Evolutionary conservation across 2,113 vertebrate species (phyloP).

Genomic region (Amazona guildingii): DNA sequence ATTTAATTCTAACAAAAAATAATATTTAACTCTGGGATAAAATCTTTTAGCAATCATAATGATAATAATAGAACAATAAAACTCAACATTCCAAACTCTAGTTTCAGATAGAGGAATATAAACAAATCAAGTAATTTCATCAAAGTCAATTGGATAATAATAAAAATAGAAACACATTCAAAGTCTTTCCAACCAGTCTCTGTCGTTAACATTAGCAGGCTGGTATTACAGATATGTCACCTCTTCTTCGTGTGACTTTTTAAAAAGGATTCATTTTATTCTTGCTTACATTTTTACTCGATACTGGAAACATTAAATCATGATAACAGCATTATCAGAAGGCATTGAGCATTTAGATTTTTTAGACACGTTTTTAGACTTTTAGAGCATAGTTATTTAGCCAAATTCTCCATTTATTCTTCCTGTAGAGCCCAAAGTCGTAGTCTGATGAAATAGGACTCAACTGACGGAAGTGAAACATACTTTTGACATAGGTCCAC

Average conservation of each 20-base stretch:
- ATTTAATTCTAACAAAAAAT: background rate
- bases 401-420: background rate
- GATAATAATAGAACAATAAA: background rate
- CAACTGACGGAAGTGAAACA: background rate
- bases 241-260: background rate
- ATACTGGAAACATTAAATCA: background rate
- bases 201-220: background rate
- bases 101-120: background rate
- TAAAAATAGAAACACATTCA: background rate
- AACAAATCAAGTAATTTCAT: background rate
- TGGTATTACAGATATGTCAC: background rate
- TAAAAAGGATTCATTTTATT: background rate
- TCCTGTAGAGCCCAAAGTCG: background rate
- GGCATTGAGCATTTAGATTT: background rate
- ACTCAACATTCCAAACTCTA: background rate
- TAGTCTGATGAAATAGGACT: background rate
- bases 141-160: background rate
- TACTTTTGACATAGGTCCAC: background rate
- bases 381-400: background rate
- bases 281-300: background rate
- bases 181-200: background rate
- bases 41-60: background rate
- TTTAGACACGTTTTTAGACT: background rate
- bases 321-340: background rate
- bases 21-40: background rate